phyloP scores from a whole-genome alignment of 2,113 vertebrate species.

The Albula goreensis region DNA sequence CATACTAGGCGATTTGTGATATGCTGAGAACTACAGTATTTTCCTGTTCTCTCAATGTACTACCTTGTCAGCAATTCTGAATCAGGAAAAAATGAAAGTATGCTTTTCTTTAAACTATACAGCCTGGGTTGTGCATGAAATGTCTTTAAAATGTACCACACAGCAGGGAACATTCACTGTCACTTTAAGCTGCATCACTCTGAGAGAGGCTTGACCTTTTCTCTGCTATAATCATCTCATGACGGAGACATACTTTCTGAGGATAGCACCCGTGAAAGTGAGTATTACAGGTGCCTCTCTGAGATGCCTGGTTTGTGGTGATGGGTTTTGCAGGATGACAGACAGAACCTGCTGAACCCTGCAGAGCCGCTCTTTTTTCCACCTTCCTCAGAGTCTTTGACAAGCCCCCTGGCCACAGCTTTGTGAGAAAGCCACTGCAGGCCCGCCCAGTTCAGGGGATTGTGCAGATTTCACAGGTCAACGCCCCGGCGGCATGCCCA shows the following conservation, averaged over 20 bases:
- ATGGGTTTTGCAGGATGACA: background rate
- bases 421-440: background rate
- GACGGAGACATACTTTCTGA: background rate
- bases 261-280: background rate
- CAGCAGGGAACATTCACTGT: background rate
- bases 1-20: background rate
- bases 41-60: background rate
- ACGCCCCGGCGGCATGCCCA: background rate
- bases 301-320: background rate
- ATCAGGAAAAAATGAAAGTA: background rate
- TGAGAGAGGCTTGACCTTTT: background rate
- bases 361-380: background rate
- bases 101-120: background rate
- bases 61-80: background rate
- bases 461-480: conserved; percentile 4
- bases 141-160: background rate
- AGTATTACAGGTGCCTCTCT: background rate
- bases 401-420: too few species aligned
- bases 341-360: background rate
- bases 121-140: background rate
- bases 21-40: background rate
- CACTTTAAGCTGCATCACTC: background rate
- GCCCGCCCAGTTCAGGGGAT: conserved; percentile 1
- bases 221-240: background rate
- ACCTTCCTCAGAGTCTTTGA: background rate